Evolutionary conservation across 2,888 invertebrate species (phyloP).

Genomic region (Falcaria lacertinaria): DNA sequence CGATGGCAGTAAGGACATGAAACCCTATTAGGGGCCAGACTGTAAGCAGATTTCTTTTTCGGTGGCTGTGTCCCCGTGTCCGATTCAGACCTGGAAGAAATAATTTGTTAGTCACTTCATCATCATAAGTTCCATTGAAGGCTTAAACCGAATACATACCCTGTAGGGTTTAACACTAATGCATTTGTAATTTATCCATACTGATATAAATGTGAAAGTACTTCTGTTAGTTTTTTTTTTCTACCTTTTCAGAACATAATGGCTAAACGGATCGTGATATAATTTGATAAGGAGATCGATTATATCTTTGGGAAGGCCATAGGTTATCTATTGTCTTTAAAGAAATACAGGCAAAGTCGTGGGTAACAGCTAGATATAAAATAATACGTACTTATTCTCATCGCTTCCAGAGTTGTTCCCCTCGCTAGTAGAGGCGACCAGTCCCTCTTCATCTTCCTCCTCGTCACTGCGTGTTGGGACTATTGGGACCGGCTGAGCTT

Average conservation of each 20-base stretch:
- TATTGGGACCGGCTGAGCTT: constrained; percentile 88
- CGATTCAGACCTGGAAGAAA: constrained; percentile 81
- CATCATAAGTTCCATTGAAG: too few species aligned
- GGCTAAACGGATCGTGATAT: too few species aligned
- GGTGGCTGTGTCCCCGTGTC: constrained; percentile 78
- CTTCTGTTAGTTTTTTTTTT: too few species aligned
- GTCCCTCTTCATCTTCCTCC: constrained; percentile 89
- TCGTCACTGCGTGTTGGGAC: constrained; percentile 72
- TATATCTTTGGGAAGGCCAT: neutral
- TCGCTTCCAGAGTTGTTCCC: constrained; percentile 91
- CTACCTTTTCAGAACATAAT: too few species aligned
- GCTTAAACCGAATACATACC: too few species aligned
- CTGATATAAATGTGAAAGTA: too few species aligned
- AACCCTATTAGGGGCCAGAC: constrained; percentile 95
- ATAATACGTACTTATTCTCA: constrained; percentile 83
- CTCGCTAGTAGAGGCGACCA: constrained; percentile 90
- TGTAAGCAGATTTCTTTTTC: constrained; percentile 97
- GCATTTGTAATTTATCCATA: too few species aligned
- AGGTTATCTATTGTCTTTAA: neutral
- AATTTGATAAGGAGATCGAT: too few species aligned
- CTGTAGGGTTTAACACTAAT: too few species aligned
- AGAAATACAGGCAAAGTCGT: neutral
- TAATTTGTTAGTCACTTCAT: neutral
- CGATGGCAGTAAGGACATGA: constrained; percentile 95
- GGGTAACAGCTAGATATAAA: neutral